These are phyloP conservation scores for Meda fulgida DNA, from an alignment of 2,797 vertebrate genomes.

Conservation along the genomic window DNA sequence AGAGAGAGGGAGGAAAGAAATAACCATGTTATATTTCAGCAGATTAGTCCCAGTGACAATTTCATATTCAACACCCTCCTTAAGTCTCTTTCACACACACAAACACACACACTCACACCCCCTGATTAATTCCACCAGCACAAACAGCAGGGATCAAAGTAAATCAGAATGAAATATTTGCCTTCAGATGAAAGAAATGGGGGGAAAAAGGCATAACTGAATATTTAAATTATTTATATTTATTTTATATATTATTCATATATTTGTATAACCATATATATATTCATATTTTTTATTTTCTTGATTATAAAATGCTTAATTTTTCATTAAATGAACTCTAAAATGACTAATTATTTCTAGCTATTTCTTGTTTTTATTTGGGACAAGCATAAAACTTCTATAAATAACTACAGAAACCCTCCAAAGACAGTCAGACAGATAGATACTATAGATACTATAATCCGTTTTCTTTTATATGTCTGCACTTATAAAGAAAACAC, in stretches of 20 bases:
- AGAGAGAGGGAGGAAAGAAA: constrained; percentile 15
- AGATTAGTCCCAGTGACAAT: constrained; percentile 29
- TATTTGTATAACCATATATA: not conserved
- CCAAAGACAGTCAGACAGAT: no score
- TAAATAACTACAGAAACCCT: not conserved
- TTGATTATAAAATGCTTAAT: not conserved
- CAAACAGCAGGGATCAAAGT: no score
- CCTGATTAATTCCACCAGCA: no score
- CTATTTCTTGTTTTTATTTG: not conserved
- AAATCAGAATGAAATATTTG: not conserved
- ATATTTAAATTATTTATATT: not conserved
- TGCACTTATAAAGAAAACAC: no score
- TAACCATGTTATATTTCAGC: constrained; percentile 22
- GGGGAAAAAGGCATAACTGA: not conserved
- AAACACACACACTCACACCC: not conserved
- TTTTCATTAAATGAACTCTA: not conserved
- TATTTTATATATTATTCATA: not conserved
- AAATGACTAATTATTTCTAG: not conserved
- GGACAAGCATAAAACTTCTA: not conserved
- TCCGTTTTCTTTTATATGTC: no score
- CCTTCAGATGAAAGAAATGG: not conserved
- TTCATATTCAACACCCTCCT: constrained; percentile 16
- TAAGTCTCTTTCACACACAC: constrained; percentile 2
- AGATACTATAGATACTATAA: no score
- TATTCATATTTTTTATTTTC: not conserved